Base-by-base conservation (phyloP, 2,888 invertebrate species). In the Callyntrura guangdongensis region DNA sequence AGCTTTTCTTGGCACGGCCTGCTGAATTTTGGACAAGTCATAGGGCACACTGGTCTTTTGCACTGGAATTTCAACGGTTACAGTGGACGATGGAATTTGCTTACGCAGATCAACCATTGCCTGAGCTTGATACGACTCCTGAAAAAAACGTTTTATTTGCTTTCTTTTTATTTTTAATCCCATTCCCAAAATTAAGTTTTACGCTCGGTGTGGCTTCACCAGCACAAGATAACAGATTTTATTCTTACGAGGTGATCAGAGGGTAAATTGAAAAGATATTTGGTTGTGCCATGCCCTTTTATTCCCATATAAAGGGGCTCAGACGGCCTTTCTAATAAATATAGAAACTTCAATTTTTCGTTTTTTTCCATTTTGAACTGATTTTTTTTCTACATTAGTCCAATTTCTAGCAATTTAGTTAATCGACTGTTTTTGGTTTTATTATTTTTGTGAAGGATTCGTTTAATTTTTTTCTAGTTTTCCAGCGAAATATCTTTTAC, bases 231-330 rank as follows among this genome's bases (percentile, higher is more conserved):
- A n/a, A n/a, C n/a, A n/a, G n/a, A n/a, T n/a, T n/a, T n/a, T 36
- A 4, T 36, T 36, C 20, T 72, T 85, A 91, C 91, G 81, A 88
- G 47, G 49, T 81, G 12, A 0, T 91, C 91, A 0, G 64, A 17
- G 6, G 91, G 91, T 0, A 89, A 47, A 36, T 85, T 91, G 72
- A 89, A 91, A 12, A 89, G n/a, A 36, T 86, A 85, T 22, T 82
- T 67, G 12, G 91, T 86, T 14, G 89, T 20, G n/a, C 91, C 91
- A 64, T 89, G 61, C 45, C 91, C 91, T 49, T 81, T 79, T 5
- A 89, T 85, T 8, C 89, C 82, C 9, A 86, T 25, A 27, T 86
- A 86, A 12, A 91, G 45, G 14, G 86, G 89, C 14, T 81, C 69
- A 0, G 72, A 56, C 0, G 77, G 20, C 12, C 91, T 25, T 64